phyloP scores from a whole-genome alignment of 2,113 vertebrate species.

The Rhea americana region DNA sequence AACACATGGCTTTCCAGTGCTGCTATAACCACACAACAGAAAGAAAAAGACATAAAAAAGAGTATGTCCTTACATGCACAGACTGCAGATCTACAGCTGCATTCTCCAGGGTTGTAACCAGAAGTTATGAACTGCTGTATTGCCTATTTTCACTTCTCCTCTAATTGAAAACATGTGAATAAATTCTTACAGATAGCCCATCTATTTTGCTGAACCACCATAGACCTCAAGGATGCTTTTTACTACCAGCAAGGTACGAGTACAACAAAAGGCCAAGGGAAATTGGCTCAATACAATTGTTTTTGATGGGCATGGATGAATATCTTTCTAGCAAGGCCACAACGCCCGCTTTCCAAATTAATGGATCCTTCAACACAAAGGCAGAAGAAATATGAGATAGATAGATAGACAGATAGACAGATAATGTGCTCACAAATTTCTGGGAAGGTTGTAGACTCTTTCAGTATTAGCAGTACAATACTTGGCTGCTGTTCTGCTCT shows the following conservation, averaged over 20 bases:
- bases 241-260: not conserved
- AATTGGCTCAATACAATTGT: not conserved
- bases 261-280: not conserved
- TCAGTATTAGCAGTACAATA: not conserved
- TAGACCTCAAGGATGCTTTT: conserved; percentile 3
- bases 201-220: not conserved
- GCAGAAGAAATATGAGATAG: not conserved
- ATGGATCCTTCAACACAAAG: not conserved
- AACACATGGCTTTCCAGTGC: conserved; percentile 19
- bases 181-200: not conserved
- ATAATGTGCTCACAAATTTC: not conserved
- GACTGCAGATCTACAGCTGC: not conserved
- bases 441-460: not conserved
- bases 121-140: not conserved
- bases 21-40: not conserved
- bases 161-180: not conserved
- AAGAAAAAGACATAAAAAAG: conserved; percentile 40
- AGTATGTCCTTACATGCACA: not conserved
- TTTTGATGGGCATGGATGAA: not conserved
- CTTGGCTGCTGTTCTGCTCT: not conserved
- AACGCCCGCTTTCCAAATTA: not conserved
- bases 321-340: conserved; percentile 7
- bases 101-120: conserved; percentile 9
- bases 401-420: too few species aligned
- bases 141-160: not conserved